Evolutionary conservation across 2,113 vertebrate species (phyloP).

Genomic region (Spea multiplicata): DNA sequence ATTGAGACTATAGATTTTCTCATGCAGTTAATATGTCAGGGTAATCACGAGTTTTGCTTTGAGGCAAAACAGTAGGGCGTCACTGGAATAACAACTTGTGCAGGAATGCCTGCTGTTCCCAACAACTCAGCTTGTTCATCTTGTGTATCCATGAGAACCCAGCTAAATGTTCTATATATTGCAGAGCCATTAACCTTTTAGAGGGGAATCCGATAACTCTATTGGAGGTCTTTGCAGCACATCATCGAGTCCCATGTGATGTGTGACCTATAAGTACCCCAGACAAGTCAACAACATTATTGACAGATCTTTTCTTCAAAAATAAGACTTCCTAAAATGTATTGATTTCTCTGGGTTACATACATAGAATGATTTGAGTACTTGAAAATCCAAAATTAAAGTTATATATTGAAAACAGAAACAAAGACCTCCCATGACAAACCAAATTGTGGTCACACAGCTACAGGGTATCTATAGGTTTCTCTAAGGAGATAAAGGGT

Average conservation of each 20-base stretch:
- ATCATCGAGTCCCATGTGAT: slow-evolving; percentile 3
- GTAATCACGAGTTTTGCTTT: slow-evolving; percentile 35
- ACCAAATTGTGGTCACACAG: too few relatives aligned
- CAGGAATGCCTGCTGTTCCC: slow-evolving; percentile 28
- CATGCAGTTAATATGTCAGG: slow-evolving; percentile 46
- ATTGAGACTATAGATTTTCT: slow-evolving; percentile 46
- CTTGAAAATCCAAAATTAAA: too few relatives aligned
- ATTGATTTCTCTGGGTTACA: too few relatives aligned
- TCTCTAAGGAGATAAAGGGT: too few relatives aligned
- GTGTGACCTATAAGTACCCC: not conserved
- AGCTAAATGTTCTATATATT: slow-evolving; percentile 18
- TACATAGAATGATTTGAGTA: too few relatives aligned
- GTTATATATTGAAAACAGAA: too few relatives aligned
- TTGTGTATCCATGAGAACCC: slow-evolving; percentile 15
- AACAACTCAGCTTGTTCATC: slow-evolving; percentile 16
- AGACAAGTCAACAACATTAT: not conserved
- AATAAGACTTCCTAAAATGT: too few relatives aligned
- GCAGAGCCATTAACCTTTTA: slow-evolving; percentile 41
- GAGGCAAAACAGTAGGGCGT: slow-evolving; percentile 38
- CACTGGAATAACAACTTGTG: slow-evolving; percentile 38
- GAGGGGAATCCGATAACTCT: slow-evolving; percentile 1
- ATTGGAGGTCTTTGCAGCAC: not conserved
- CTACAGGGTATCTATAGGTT: too few relatives aligned
- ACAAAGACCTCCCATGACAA: too few relatives aligned
- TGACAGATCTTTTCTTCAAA: not conserved